Evolutionary conservation across 2,113 vertebrate genomes (phyloP).

Genomic region (Hippopotamus amphibius): DNA sequence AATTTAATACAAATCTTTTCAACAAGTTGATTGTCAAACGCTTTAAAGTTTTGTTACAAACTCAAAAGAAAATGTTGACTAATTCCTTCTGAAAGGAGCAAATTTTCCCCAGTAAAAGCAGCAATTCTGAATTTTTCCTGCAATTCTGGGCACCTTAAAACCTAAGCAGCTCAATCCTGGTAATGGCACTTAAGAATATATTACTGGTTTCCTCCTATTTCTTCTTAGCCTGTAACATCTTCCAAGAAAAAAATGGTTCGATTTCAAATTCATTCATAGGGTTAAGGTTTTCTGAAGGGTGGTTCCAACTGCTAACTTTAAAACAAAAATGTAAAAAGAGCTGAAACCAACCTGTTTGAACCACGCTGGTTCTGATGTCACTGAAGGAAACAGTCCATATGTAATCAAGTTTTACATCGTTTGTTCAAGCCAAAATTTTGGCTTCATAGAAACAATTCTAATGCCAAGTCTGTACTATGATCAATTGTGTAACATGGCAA

Average conservation of each 20-base stretch:
- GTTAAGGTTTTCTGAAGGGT: conserved; percentile 60
- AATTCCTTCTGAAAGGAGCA: conserved; percentile 68
- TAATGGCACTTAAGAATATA: conserved; percentile 73
- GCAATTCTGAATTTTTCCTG: conserved; percentile 32
- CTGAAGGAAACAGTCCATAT: not conserved
- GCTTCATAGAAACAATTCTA: not conserved
- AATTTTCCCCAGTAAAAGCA: conserved; percentile 50
- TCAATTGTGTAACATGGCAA: not conserved
- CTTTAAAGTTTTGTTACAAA: conserved; percentile 64
- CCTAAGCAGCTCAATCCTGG: conserved; percentile 58
- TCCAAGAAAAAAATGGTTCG: conserved; percentile 71
- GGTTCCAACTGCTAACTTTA: conserved; percentile 57
- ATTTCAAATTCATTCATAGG: conserved; percentile 73
- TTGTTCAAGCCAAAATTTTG: not conserved
- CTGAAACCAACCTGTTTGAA: not conserved
- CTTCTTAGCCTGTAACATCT: conserved; percentile 77
- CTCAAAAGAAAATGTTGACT: conserved; percentile 59
- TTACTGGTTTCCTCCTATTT: conserved; percentile 70
- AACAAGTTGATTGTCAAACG: conserved; percentile 46
- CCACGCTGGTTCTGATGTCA: not conserved
- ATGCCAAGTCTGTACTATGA: not conserved
- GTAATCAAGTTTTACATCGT: not conserved
- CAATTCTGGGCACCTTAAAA: conserved; percentile 73
- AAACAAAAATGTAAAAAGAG: not conserved
- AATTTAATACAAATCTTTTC: not conserved